Evolutionary conservation across 2,113 vertebrate species (phyloP), one percentile per base, ranked within the genome.

Genomic region (Eurystomus gularis): DNA sequence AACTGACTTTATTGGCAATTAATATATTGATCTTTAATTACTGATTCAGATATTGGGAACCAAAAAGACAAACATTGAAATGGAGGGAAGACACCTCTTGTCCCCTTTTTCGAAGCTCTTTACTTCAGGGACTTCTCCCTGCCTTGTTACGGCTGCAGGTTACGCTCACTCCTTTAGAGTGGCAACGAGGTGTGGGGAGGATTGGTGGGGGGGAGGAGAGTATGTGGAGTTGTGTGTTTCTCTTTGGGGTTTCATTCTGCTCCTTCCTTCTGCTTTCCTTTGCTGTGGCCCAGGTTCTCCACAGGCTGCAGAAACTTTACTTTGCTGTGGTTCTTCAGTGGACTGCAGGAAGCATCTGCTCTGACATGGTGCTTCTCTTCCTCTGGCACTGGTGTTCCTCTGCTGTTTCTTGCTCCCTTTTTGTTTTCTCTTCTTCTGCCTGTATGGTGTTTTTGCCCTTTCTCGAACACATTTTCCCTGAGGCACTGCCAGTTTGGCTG

Each of bases 131-230:
- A 29, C 48, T 54, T 66, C 23, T 46, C 9, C 9, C 31, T 85
- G 35, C 20, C 18, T n/a, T 61, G 17, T 44, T 54, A 5, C 0
- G 0, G 1, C 6, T 2, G 1, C 37, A 29, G 28, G 29, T 64
- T 52, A 17, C 2, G 3, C 7, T 81, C 5, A 6, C 1, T 62
- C 10, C 23, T 31, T 82, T 31, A 23, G 14, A 58, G 21, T 2
- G 1, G 33, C 33, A 46, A 2, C 0, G 25, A 10, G 8, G 4
- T 9, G 5, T 25, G 35, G 26, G 29, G 31, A 48, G 44, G 51
- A 46, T 3, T 17, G 16, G 7, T 18, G 5, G 11, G 9, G 21
- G 5, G 13, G 25, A 8, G 6, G 9, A 16, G 46, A 65, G 8
- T 24, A 17, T 57, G 20, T 57, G 20, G 19, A 18, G 35, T 29